Evolutionary conservation across 2,888 invertebrate genomes (phyloP).

Genomic region (Callyntrura guangdongensis): DNA sequence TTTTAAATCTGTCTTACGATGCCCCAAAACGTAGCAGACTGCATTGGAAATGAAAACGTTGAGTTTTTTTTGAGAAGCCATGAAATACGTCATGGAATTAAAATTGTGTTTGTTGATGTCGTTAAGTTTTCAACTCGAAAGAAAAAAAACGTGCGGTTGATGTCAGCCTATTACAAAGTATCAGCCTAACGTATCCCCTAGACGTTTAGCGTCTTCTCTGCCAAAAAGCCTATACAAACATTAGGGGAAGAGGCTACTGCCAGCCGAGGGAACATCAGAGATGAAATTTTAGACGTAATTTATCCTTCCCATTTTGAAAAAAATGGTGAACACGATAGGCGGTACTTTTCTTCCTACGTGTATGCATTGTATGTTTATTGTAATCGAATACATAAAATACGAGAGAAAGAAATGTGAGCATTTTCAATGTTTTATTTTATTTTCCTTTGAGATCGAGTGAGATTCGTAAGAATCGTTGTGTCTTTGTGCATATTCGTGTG

Average conservation of each 20-base stretch:
- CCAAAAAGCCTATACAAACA: conserved; percentile 48
- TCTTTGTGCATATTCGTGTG: background rate
- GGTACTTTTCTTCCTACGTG: conserved; percentile 6
- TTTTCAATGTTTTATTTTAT: conserved; percentile 37
- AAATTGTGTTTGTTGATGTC: background rate
- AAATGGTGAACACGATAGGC: conserved; percentile 44
- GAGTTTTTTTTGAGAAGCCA: no score
- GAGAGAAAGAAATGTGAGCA: conserved; percentile 51
- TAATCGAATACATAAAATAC: conserved; percentile 58
- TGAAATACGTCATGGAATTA: background rate
- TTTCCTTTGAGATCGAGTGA: conserved; percentile 42
- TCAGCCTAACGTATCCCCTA: background rate
- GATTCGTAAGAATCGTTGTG: conserved; percentile 42
- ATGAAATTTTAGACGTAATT: conserved; percentile 44
- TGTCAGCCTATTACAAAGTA: background rate
- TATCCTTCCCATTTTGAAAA: conserved; percentile 34
- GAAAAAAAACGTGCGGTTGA: conserved; percentile 28
- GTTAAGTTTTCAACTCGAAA: background rate
- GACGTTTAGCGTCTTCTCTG: background rate
- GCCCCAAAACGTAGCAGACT: background rate
- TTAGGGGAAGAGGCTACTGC: background rate
- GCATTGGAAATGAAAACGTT: background rate
- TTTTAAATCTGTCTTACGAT: background rate
- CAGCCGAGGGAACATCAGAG: conserved; percentile 39
- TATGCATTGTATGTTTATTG: conserved; percentile 47